Percentiles rank a stretch among this genome's conserved stretches.
Evolutionary conservation across 2,888 invertebrate species (phyloP).

Genomic region (Crossocerus cetratus): DNA sequence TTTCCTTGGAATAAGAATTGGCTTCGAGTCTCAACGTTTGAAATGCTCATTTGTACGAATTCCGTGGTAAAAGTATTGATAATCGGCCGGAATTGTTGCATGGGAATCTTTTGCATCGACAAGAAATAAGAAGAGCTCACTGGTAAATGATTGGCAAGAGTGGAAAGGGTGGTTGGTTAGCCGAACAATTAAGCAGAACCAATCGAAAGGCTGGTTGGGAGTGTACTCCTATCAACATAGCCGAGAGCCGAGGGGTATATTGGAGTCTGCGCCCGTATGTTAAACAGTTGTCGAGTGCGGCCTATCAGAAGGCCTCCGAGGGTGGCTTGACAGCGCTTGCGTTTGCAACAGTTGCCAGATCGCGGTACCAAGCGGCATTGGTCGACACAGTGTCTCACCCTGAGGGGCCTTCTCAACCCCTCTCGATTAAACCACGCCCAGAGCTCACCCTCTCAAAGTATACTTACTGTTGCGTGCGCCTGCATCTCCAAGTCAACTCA

Average conservation of each 20-base stretch:
- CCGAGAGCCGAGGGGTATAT: constrained; percentile 10
- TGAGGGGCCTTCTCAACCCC: constrained; percentile 29
- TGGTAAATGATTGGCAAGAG: too few relatives aligned
- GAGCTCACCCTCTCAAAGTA: constrained; percentile 38
- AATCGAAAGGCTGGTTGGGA: constrained; percentile 29
- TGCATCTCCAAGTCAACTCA: too few relatives aligned
- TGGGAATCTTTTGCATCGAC: too few relatives aligned
- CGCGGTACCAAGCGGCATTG: constrained; percentile 52
- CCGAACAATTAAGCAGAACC: constrained; percentile 15
- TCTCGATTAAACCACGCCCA: constrained; percentile 60
- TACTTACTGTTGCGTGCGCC: constrained; percentile 2
- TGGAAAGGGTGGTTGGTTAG: too few relatives aligned
- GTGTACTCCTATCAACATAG: constrained; percentile 39
- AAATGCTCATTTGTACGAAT: too few relatives aligned
- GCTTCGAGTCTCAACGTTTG: too few relatives aligned
- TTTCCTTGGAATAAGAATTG: too few relatives aligned
- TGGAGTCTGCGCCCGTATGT: constrained; percentile 52
- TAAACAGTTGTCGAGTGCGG: constrained; percentile 29
- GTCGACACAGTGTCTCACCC: constrained; percentile 52
- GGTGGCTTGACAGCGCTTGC: constrained; percentile 64
- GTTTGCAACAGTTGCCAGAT: constrained; percentile 69
- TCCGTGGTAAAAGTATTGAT: too few relatives aligned
- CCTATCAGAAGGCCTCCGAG: constrained; percentile 45
- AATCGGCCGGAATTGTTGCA: too few relatives aligned
- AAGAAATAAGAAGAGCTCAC: too few relatives aligned